Evolutionary conservation across 2,888 invertebrate genomes (phyloP), one percentile per base, ranked within the genome.

Genomic region (Spilosoma lubricipeda): DNA sequence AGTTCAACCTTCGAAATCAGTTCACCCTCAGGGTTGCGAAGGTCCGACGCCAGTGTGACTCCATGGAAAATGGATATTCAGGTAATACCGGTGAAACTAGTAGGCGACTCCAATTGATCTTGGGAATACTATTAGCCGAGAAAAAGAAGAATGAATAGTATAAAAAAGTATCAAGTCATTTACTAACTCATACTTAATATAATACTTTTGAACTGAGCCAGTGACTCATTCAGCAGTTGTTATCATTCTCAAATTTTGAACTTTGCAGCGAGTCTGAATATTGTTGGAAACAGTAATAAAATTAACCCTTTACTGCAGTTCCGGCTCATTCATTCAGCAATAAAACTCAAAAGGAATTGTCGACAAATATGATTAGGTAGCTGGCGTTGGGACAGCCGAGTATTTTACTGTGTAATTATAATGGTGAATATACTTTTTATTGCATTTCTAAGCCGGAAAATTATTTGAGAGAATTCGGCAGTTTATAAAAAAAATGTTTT

Each of bases 281-380:
- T 67, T 76, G 42, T 67, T 67, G 71, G 64, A 56, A 79, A 84
- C 76, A 77, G 81, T 79, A 81, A 85, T 85, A 86, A 85, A 81
- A 39, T 56, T 76, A 78, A 69, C 79, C 82, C 82, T 86, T 85
- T 85, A 88, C 82, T 82, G 82, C 85, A 83, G 73, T 85, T 83
- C 64, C 72, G 80, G 79, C 75, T 81, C 82, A 81, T 83, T 80
- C 71, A 77, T 63, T 63, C 63, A 18, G 81, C 73, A 87, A 83
- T 88, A 86, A 86, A 87, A 85, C 82, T 83, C 67, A 52, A 70
- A 80, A 83, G 79, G 81, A 82, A 80, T 81, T 81, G 81, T 77
- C 81, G 78, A 83, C 82, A 84, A 86, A 85, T 82, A 85, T 83
- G 79, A 84, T 78, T 72, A 71, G 75, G 77, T 73, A 59, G 52